Conservation (phyloP, 1,140 invertebrate species). For the Heliothis subflexa region DNA sequence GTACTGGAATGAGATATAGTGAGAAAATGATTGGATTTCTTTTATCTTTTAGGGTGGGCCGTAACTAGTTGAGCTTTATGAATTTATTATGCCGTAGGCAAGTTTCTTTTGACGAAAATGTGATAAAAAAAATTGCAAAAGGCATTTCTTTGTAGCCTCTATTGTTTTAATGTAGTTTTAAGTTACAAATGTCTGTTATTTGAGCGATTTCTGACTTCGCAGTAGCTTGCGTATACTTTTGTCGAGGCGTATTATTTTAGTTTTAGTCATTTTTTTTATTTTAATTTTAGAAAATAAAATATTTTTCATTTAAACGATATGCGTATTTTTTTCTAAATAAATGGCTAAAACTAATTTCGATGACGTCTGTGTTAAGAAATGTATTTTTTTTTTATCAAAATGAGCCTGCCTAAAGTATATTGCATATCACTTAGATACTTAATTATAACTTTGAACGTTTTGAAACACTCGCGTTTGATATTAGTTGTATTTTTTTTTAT, state of each 20-base stretch:
- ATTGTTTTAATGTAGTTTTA: constrained; percentile 54
- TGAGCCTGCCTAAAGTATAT: constrained; percentile 80
- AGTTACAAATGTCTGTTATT: constrained; percentile 44
- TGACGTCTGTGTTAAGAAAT: constrained; percentile 7
- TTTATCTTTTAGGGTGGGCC: constrained; percentile 64
- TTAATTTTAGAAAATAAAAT: not conserved
- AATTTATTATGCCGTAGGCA: constrained; percentile 74
- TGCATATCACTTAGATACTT: constrained; percentile 81
- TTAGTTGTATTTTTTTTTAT: constrained; percentile 53
- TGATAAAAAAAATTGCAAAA: constrained; percentile 74
- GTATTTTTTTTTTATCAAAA: constrained; percentile 57
- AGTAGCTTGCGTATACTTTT: constrained; percentile 57
- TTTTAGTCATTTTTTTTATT: constrained; percentile 30
- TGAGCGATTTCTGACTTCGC: constrained; percentile 51
- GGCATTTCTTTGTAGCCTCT: constrained; percentile 63
- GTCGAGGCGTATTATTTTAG: constrained; percentile 34
- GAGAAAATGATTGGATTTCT: constrained; percentile 63
- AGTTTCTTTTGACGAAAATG: constrained; percentile 68
- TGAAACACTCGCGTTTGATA: constrained; percentile 46
- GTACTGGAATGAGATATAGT: constrained; percentile 68
- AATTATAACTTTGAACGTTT: constrained; percentile 63
- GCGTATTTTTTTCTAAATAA: not conserved
- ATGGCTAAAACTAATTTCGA: constrained; percentile 30
- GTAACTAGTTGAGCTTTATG: constrained; percentile 43
- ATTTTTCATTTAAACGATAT: not conserved